Base-by-base conservation (phyloP, 2,888 invertebrate species). In the Diarsia brunnea region DNA sequence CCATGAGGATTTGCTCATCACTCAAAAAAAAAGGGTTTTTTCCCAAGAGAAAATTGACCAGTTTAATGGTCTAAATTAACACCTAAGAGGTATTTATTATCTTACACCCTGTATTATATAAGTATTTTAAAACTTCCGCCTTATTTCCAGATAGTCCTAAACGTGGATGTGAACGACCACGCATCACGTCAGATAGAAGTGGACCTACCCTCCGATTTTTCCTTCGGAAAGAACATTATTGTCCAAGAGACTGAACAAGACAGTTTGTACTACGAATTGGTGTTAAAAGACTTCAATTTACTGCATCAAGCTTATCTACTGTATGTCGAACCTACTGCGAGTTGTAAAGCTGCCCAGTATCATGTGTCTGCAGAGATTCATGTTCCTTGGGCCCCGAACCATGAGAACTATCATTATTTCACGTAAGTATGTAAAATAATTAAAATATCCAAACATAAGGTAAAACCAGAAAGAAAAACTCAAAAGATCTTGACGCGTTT, bases 321-420 rank as follows among this genome's bases (percentile, higher is more conserved):
- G n/a, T 93, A 96, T 81, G 94, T 98, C 0, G 97, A 97, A 81
- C 97, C 98, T 0, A 88, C 93, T 0, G 89, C 92, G 0, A 96
- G 95, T 78, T 96, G 96, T 58, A 94, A 93, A 60, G 91, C 92
- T 0, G 82, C 73, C 0, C 90, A 94, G 31, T 97, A 97, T 89
- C 97, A 98, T 78, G 97, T 97, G 0, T 97, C 97, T 0, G 97
- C 97, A 0, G 97, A 97, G 84, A 87, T 98, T 11, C 96, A 97
- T 69, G 97, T 97, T 1, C 98, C 98, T 0, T 98, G 98, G 98
- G 97, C 97, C 0, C 92, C 96, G 68, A 97, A 97, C 77, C 97
- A 97, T 81, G 97, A 97, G 78, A 95, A 96, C 64, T 97, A 97
- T 89, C 97, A 97, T 90, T 97, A 96, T 92, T 96, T 97, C 84